Conservation (phyloP, 2,888 invertebrate species). For the Drosophila meridiana region DNA sequence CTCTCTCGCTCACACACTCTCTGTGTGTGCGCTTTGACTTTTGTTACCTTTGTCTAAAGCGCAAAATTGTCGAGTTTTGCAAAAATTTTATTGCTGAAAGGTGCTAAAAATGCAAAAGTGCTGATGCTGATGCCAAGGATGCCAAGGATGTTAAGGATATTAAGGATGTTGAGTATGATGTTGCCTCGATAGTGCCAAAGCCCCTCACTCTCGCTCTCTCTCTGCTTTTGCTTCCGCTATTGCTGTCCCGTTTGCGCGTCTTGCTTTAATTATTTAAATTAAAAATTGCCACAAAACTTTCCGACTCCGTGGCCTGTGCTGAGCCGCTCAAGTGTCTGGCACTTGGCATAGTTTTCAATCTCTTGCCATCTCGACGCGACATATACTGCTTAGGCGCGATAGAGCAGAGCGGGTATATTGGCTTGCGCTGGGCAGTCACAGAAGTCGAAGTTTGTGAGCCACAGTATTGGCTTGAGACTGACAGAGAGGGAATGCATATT, state of each 20-base stretch:
- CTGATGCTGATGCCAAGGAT: slow-evolving; percentile 53
- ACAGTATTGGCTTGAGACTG: not conserved
- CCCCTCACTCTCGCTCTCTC: not conserved
- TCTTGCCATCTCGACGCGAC: slow-evolving; percentile 25
- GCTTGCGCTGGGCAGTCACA: not conserved
- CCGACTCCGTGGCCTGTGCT: slow-evolving; percentile 36
- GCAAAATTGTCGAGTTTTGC: slow-evolving; percentile 77
- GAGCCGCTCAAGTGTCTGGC: slow-evolving; percentile 43
- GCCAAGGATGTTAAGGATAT: slow-evolving; percentile 22
- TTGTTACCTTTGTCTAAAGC: slow-evolving; percentile 77
- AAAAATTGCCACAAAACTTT: slow-evolving; percentile 66
- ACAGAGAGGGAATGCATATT: no score
- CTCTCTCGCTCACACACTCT: not conserved
- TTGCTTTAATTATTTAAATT: slow-evolving; percentile 78
- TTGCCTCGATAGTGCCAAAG: slow-evolving; percentile 16
- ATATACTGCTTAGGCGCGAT: not conserved
- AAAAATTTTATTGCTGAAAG: slow-evolving; percentile 79
- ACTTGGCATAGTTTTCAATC: slow-evolving; percentile 78
- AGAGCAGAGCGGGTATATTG: not conserved
- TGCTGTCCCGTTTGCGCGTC: slow-evolving; percentile 9
- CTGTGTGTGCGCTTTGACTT: slow-evolving; percentile 44
- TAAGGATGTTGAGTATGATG: slow-evolving; percentile 12
- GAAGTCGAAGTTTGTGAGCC: not conserved
- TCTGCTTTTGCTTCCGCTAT: slow-evolving; percentile 31
- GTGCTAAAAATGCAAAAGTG: slow-evolving; percentile 79